Evolutionary conservation across 2,113 vertebrate species (phyloP), one percentile per base, ranked within the genome.

Genomic region (Pseudorectes ferrugineus): DNA sequence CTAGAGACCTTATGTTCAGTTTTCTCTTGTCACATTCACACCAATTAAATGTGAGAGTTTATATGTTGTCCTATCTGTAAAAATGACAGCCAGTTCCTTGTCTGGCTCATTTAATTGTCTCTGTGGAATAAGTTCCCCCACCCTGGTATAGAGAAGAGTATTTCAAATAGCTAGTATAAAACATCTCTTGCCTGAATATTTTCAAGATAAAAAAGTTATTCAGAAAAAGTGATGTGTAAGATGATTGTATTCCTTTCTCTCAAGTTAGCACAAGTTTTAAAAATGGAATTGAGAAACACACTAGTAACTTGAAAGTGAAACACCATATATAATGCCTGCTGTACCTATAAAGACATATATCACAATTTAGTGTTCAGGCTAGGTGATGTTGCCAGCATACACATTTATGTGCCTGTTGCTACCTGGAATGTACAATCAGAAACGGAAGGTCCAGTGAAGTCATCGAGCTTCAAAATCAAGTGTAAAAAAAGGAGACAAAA

Each of bases 41-140:
- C 95, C 95, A 97, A 97, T 97, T 97, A 97, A 96, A 96, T 95
- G 92, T 96, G 95, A 96, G 92, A 96, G 89, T 90, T 95, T 94
- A 52, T 95, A 79, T 96, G 94, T 92, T 96, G 94, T 93, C 88
- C 92, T 95, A 79, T 96, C 87, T 95, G 58, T 93, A 96, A 88
- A 93, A 83, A 96, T 95, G 89, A 97, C 93, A 97, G 88, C 85
- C 93, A 94, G 93, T 94, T 88, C 75, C 89, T 90, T 83, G 67
- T 95, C 92, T 93, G 71, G 67, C 63, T 96, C 78, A 77, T 85
- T 93, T 97, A 96, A 95, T 96, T 90, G 89, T 93, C 89, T 92
- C 92, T 77, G 46, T 89, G 92, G 93, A 81, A 91, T 59, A 91
- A 85, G 78, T 90, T 59, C 43, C 59, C 62, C 78, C 51, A 55